Evolutionary conservation across 2,888 invertebrate genomes (phyloP), one percentile per base, ranked within the genome.

Genomic region (Plagiodera versicolora): DNA sequence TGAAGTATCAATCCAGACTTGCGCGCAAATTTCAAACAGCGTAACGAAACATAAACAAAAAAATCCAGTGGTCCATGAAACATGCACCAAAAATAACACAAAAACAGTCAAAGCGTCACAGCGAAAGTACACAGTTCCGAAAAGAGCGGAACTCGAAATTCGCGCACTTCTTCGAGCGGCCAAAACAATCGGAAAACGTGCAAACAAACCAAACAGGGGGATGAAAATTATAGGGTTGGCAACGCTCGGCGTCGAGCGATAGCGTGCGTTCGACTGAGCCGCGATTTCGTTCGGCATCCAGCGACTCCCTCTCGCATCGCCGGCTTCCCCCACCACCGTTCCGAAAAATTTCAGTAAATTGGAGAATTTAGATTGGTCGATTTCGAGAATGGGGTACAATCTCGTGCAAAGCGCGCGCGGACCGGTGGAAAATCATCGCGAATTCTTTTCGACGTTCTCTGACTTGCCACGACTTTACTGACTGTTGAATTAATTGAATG

Each of bases 281-380:
- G 58, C 51, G 47, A 58, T 54, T 58, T 54, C 48, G 8, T 14
- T 32, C 35, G 2, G 8, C 32, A 9, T 11, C 45, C 24, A 51
- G 67, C 56, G 64, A 68, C 68, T 66, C 66, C 68, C 68, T 66
- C 67, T 58, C 51, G 53, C 52, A 44, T 54, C 51, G 58, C 20
- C 56, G 47, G 48, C 32, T 60, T 17, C 61, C 68, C 66, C 68
- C 68, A 61, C 65, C 47, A 47, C 54, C 45, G 51, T 60, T 51
- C 50, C 50, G 64, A 68, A 70, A 69, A 71, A 69, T 68, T 71
- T 69, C 69, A 67, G 69, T 62, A 69, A 69, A 70, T 70, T 66
- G 69, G 67, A 64, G 70, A 65, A 68, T 66, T 64, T 66, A 69
- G 71, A 71, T 71, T 71, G 71, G 71, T 66, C 59, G 71, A 64